These are phyloP conservation scores for Macroramphosus scolopax DNA, from an alignment of 2,797 vertebrate species.

Conservation along the genomic window DNA sequence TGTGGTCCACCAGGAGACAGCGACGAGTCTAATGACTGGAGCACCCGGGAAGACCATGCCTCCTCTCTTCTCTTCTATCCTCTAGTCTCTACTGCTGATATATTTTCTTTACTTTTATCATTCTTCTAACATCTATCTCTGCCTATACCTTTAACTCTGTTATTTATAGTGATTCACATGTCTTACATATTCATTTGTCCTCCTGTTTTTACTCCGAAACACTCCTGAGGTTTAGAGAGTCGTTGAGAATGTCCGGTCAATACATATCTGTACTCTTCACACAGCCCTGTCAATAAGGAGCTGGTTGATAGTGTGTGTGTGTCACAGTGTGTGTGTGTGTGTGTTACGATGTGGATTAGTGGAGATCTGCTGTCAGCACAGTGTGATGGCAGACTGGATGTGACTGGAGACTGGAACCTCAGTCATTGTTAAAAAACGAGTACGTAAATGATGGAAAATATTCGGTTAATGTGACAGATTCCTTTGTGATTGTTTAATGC, in stretches of 20 bases:
- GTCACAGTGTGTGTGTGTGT: slow-evolving; percentile 53
- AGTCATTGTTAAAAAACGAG: too few relatives aligned
- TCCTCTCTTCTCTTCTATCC: slow-evolving; percentile 12
- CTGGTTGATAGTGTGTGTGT: slow-evolving; percentile 25
- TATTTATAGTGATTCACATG: background rate
- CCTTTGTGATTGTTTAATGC: too few relatives aligned
- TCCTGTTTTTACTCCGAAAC: background rate
- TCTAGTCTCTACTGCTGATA: background rate
- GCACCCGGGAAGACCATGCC: slow-evolving; percentile 43
- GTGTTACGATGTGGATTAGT: slow-evolving; percentile 66
- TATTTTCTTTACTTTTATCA: slow-evolving; percentile 2
- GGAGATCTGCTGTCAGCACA: slow-evolving; percentile 64
- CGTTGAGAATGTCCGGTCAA: slow-evolving; percentile 55
- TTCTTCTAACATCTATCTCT: background rate
- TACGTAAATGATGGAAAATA: too few relatives aligned
- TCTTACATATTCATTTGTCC: too few relatives aligned
- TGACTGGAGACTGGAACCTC: too few relatives aligned
- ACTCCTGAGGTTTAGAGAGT: slow-evolving; percentile 21
- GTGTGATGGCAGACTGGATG: too few relatives aligned
- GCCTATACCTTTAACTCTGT: background rate
- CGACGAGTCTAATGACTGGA: slow-evolving; percentile 58
- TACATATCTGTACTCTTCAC: slow-evolving; percentile 63
- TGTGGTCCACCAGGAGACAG: slow-evolving; percentile 48
- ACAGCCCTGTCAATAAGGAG: slow-evolving; percentile 47
- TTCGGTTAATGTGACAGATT: too few relatives aligned